These are phyloP conservation scores for Corythornis vintsioides DNA, from an alignment of 2,113 vertebrate genomes.

Conservation along the genomic window DNA sequence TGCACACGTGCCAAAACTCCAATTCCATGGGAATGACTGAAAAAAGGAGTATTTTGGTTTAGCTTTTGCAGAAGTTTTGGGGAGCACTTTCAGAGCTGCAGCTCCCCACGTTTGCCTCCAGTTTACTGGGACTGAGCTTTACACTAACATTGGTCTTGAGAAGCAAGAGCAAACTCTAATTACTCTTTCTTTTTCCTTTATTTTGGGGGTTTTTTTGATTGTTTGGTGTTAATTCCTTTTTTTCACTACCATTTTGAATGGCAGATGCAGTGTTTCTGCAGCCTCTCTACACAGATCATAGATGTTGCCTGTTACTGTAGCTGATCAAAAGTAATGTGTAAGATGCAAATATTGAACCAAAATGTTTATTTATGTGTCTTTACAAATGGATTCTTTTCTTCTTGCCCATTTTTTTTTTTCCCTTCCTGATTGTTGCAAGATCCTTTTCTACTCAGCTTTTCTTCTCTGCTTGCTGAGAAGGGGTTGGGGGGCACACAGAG, in stretches of 20 bases:
- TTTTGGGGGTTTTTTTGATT: neutral
- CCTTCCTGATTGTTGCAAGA: neutral
- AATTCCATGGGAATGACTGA: neutral
- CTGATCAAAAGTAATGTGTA: neutral
- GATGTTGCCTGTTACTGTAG: neutral
- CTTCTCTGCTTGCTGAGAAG: neutral
- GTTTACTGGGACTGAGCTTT: neutral
- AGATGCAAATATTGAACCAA: neutral
- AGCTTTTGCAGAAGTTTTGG: neutral
- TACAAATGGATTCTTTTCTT: neutral
- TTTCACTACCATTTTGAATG: neutral
- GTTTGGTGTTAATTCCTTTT: neutral
- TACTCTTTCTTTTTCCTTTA: neutral
- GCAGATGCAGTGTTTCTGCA: neutral
- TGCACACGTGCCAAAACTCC: fast-evolving
- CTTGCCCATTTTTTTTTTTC: neutral
- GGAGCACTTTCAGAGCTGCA: neutral
- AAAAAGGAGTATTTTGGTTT: neutral
- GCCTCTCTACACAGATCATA: neutral
- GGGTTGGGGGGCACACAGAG: neutral
- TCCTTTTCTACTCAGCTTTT: neutral
- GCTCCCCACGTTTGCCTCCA: neutral
- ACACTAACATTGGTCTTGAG: fast-evolving
- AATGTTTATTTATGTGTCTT: neutral
- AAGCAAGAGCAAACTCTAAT: neutral